phyloP scores from a whole-genome alignment of 2,797 vertebrate species.

The Benthosema pterotum region DNA sequence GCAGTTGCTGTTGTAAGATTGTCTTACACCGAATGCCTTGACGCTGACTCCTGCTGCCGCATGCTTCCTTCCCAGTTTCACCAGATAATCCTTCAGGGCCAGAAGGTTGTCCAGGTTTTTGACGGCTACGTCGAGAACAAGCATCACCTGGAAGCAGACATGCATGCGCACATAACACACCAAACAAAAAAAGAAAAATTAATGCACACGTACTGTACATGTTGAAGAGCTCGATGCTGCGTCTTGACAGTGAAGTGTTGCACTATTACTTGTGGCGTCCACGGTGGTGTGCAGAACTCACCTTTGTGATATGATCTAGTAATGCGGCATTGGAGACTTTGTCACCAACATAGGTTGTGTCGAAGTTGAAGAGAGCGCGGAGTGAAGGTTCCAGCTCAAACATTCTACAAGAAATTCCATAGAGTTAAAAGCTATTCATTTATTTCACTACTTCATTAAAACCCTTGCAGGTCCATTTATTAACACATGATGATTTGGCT shows the following conservation, averaged over 20 bases:
- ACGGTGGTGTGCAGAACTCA: constrained; percentile 68
- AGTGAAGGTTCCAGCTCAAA: constrained; percentile 93
- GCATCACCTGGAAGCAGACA: constrained; percentile 87
- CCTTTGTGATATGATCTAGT: constrained; percentile 94
- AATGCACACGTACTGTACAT: neutral
- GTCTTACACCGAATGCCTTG: constrained; percentile 90
- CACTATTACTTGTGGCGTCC: constrained; percentile 6
- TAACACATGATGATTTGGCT: too few relatives aligned
- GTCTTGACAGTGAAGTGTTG: neutral
- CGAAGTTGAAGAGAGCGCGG: constrained; percentile 91
- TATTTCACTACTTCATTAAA: neutral
- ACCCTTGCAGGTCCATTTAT: too few relatives aligned
- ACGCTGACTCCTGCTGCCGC: constrained; percentile 89
- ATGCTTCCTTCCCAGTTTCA: constrained; percentile 91
- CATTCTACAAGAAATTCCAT: constrained; percentile 76
- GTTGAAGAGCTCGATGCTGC: constrained; percentile 3
- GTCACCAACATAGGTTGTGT: constrained; percentile 87
- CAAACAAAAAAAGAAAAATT: neutral
- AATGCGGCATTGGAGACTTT: constrained; percentile 92
- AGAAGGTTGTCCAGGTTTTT: constrained; percentile 90
- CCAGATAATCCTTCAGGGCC: constrained; percentile 89
- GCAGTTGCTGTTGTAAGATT: constrained; percentile 3
- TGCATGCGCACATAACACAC: neutral
- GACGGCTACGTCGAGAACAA: constrained; percentile 93
- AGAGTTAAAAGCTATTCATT: neutral